A percentile compares a stretch with the other conserved stretches of the same genome.
These are phyloP conservation scores for Torymus aiolomorphi DNA, from an alignment of 2,888 invertebrate species.

Conservation along the genomic window DNA sequence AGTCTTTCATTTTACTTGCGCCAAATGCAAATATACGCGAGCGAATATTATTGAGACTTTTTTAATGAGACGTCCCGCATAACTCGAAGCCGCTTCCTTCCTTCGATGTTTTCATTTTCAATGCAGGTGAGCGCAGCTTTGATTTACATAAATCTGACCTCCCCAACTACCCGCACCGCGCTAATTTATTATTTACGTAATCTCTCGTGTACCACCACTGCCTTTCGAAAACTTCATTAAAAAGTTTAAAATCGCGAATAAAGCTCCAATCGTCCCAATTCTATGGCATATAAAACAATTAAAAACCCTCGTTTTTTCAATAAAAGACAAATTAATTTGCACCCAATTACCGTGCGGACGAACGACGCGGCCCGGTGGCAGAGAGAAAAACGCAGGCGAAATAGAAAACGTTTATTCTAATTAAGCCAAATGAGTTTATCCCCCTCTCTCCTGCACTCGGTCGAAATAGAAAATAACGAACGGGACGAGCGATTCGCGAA, in stretches of 20 bases:
- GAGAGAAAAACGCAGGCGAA: no score
- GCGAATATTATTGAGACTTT: slow-evolving; percentile 22
- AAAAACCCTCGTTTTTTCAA: no score
- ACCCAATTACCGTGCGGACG: no score
- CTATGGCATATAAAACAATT: no score
- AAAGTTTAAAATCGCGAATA: no score
- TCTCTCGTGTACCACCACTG: no score
- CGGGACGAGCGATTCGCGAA: neutral
- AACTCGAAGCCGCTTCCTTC: neutral
- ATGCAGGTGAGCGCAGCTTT: neutral
- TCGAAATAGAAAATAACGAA: slow-evolving; percentile 18
- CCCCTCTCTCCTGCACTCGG: neutral
- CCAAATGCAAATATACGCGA: slow-evolving; percentile 1
- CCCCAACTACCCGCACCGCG: neutral
- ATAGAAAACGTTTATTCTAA: neutral
- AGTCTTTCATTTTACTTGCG: slow-evolving; percentile 9
- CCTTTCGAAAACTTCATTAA: no score
- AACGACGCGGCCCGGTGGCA: no score
- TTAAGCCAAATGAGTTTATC: neutral
- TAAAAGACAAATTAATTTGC: no score
- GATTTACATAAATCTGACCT: slow-evolving; percentile 4
- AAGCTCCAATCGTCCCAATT: no score
- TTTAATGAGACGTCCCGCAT: slow-evolving; percentile 23
- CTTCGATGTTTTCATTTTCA: no score
- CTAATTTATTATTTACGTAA: no score